phyloP scores from a whole-genome alignment of 2,113 vertebrate species.

The Synodontis membranacea region DNA sequence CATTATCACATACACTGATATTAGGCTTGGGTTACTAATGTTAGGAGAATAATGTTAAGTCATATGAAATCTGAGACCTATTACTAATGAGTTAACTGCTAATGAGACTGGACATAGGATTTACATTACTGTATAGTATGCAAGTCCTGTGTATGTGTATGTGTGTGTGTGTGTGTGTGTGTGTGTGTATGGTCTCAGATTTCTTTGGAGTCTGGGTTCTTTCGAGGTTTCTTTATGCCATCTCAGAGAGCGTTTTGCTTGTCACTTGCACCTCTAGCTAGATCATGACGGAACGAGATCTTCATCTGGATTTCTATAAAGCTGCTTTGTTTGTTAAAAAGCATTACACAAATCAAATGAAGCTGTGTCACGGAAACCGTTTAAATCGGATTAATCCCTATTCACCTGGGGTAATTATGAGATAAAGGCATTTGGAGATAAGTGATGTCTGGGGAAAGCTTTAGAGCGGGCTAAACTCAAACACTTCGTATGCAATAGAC shows the following conservation, averaged over 20 bases:
- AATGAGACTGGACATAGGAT: not conserved
- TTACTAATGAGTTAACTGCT: not conserved
- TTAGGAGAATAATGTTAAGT: not conserved
- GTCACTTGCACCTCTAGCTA: not conserved
- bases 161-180: not conserved
- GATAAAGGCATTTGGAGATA: not conserved
- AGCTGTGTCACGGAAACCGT: not conserved
- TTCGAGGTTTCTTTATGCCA: not conserved
- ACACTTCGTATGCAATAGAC: no score
- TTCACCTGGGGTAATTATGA: not conserved
- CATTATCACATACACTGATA: not conserved
- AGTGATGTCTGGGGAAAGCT: not conserved
- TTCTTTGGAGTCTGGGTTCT: not conserved
- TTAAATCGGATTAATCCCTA: not conserved
- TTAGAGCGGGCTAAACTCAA: not conserved
- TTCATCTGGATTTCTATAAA: not conserved
- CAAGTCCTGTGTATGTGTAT: not conserved
- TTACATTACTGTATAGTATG: not conserved
- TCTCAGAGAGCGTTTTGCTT: not conserved
- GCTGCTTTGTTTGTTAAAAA: not conserved
- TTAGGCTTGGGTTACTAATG: constrained; percentile 8
- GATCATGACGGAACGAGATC: not conserved
- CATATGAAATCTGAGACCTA: not conserved
- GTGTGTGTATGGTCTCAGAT: not conserved
- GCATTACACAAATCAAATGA: not conserved